A percentile compares a stretch with the other conserved stretches of the same genome.
phyloP scores from a whole-genome alignment of 2,113 vertebrate genomes.

The Myiagra hebetior region DNA sequence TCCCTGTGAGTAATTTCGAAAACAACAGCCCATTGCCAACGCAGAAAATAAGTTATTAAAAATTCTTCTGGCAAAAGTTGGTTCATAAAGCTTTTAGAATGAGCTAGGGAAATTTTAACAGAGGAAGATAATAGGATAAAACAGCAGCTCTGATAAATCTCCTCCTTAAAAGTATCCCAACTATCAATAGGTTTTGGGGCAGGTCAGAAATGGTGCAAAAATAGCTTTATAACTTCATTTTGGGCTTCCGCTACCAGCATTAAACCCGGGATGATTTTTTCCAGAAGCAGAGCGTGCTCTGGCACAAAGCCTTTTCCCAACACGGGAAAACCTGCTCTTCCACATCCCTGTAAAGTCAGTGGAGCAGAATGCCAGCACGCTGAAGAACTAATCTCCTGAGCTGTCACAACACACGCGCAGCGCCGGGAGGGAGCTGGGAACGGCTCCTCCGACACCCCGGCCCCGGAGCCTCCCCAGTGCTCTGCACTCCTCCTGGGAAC shows the following conservation, averaged over 20 bases:
- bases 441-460: not conserved
- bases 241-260: not conserved
- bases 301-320: conserved; percentile 25
- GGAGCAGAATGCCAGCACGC: conserved; percentile 1
- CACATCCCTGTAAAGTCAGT: not conserved
- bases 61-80: not conserved
- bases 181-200: not conserved
- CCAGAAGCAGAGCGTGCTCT: not conserved
- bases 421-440: not conserved
- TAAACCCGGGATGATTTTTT: not conserved
- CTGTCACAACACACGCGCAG: conserved; percentile 3
- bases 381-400: not conserved
- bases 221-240: not conserved
- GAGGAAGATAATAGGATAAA: not conserved
- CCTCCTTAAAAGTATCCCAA: not conserved
- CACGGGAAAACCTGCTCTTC: conserved; percentile 24
- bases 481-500: not conserved
- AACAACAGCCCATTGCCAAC: not conserved
- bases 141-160: not conserved
- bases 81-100: not conserved
- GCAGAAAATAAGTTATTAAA: not conserved
- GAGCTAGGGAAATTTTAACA: not conserved
- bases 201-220: not conserved
- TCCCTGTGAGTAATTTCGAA: not conserved
- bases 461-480: fast-evolving